phyloP scores from a whole-genome alignment of 2,888 invertebrate genomes.

The Esperia sulphurella region DNA sequence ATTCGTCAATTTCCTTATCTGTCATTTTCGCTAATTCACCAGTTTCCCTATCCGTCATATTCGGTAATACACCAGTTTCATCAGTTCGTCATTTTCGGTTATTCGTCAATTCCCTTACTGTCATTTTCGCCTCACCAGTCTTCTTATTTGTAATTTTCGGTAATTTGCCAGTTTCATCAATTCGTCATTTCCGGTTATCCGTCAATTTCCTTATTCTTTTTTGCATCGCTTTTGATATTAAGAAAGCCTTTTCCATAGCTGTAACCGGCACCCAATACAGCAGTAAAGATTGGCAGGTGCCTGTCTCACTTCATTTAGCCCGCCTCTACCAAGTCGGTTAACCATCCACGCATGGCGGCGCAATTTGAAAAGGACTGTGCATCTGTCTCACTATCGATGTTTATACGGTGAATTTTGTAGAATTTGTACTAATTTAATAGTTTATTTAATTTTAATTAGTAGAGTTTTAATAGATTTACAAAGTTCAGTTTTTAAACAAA shows the following conservation, averaged over 20 bases:
- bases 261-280: slow-evolving; percentile 9
- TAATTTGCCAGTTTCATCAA: too few relatives aligned
- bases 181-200: too few relatives aligned
- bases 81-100: too few relatives aligned
- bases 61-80: too few relatives aligned
- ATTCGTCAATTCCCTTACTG: too few relatives aligned
- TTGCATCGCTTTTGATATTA: background rate
- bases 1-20: too few relatives aligned
- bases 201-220: too few relatives aligned
- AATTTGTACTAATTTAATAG: background rate
- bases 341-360: slow-evolving; percentile 20
- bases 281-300: slow-evolving; percentile 37
- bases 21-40: too few relatives aligned
- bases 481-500: too few relatives aligned
- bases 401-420: background rate
- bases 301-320: slow-evolving; percentile 25
- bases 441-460: background rate
- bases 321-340: slow-evolving; percentile 11
- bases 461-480: background rate
- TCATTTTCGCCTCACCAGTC: too few relatives aligned
- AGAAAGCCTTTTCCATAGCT: slow-evolving; percentile 16
- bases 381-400: background rate
- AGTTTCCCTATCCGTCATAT: too few relatives aligned
- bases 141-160: too few relatives aligned
- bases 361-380: slow-evolving; percentile 11